Evolutionary conservation across 2,113 vertebrate genomes (phyloP).

Genomic region (Petaurus breviceps): DNA sequence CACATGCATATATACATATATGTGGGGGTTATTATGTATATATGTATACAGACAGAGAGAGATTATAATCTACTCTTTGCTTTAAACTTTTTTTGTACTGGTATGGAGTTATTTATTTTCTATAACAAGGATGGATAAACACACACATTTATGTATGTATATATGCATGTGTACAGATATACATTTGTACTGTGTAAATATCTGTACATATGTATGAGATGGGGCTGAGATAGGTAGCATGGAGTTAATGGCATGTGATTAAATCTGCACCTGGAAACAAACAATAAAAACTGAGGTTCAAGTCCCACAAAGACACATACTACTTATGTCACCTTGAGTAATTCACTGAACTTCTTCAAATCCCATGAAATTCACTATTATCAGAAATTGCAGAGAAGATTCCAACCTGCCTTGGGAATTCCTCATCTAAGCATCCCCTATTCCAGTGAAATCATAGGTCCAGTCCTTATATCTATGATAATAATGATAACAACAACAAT

Average conservation of each 20-base stretch:
- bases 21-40: too few species aligned
- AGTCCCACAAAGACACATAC: not conserved
- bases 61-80: not conserved
- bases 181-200: not conserved
- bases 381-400: not conserved
- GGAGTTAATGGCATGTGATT: not conserved
- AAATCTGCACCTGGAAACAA: not conserved
- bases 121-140: too few species aligned
- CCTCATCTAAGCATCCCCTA: not conserved
- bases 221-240: not conserved
- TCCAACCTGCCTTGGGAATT: not conserved
- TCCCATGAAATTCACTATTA: not conserved
- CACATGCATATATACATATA: too few species aligned
- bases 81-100: not conserved
- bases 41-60: not conserved
- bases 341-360: not conserved
- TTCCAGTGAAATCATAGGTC: not conserved
- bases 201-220: not conserved
- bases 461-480: not conserved
- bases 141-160: too few species aligned
- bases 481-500: not conserved
- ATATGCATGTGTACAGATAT: not conserved
- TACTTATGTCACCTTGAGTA: not conserved
- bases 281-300: not conserved
- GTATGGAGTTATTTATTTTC: not conserved